A percentile compares a stretch with the other conserved stretches of the same genome.
phyloP scores from a whole-genome alignment of 2,113 vertebrate species.

The Isichthys henryi region DNA sequence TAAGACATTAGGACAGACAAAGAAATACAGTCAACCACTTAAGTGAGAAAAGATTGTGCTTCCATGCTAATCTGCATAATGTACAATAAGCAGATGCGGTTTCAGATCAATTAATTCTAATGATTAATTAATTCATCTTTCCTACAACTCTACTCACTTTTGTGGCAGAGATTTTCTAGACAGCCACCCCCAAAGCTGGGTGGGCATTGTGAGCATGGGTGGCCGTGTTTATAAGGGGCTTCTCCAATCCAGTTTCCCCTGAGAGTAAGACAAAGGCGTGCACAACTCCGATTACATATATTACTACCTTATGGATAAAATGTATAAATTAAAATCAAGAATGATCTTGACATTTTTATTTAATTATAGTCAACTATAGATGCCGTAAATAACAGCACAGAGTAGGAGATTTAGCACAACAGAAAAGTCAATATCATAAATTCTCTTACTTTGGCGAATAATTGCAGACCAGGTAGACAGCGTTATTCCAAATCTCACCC shows the following conservation, averaged over 20 bases:
- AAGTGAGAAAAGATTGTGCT: too few relatives aligned
- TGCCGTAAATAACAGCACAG: neutral
- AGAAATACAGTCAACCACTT: neutral
- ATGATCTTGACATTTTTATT: neutral
- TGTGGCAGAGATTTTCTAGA: conserved; percentile 81
- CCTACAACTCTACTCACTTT: conserved; percentile 56
- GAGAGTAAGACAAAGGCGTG: neutral
- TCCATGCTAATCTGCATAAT: neutral
- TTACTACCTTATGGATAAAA: neutral
- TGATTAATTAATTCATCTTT: neutral
- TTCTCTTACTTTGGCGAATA: conserved; percentile 93
- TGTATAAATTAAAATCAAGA: neutral
- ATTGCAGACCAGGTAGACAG: conserved; percentile 95
- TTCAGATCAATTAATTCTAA: neutral
- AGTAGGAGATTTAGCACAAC: neutral
- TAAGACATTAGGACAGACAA: neutral
- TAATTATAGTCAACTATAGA: neutral
- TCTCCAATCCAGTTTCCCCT: conserved; percentile 98
- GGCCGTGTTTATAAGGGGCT: conserved; percentile 79
- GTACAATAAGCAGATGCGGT: neutral
- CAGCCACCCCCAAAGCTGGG: conserved; percentile 84
- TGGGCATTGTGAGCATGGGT: conserved; percentile 84
- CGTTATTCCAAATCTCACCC: conserved; percentile 87
- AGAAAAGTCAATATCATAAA: neutral
- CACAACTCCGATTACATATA: neutral